phyloP scores from a whole-genome alignment of 30 jellyfish, hydroid and myxozoan genomes.

The Aurelia aurita region DNA sequence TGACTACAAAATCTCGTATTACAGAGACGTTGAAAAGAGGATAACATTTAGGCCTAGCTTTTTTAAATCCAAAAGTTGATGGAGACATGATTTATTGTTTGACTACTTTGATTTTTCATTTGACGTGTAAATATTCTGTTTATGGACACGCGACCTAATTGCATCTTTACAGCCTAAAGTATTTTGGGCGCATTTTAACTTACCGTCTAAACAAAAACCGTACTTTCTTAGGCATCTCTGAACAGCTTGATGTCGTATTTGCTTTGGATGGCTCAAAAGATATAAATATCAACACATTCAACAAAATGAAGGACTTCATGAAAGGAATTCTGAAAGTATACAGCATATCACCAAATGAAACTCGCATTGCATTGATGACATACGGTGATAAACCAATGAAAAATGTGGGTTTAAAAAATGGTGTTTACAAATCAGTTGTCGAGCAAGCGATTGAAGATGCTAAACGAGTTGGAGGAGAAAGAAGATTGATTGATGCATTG shows the following conservation, averaged over 20 bases:
- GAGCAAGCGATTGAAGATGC: conserved; percentile 29
- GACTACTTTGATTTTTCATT: too few species aligned
- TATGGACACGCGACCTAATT: too few species aligned
- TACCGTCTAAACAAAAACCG: too few species aligned
- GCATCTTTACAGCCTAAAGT: too few species aligned
- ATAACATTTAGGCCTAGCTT: too few species aligned
- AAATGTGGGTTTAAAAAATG: conserved; percentile 18
- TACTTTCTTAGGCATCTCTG: too few species aligned
- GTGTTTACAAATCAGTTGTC: conserved; percentile 18
- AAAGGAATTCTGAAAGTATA: conserved; percentile 58
- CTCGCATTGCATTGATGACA: conserved; percentile 67
- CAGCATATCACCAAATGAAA: conserved; percentile 32
- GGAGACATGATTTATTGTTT: too few species aligned
- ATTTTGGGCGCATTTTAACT: too few species aligned
- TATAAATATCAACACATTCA: conserved; percentile 16
- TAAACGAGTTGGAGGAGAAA: conserved; percentile 54
- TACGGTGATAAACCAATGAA: conserved; percentile 37
- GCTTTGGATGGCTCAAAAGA: conserved; percentile 81
- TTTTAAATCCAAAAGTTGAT: too few species aligned
- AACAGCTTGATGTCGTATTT: conserved; percentile 24
- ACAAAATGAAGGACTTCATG: conserved; percentile 45
- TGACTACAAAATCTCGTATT: too few species aligned
- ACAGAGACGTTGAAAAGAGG: too few species aligned
- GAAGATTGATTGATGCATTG: conserved; percentile 31
- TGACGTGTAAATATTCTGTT: too few species aligned